A percentile compares a stretch with the other conserved stretches of the same genome.
phyloP scores from a whole-genome alignment of 2,113 vertebrate species.

The Seriola aureovittata region DNA sequence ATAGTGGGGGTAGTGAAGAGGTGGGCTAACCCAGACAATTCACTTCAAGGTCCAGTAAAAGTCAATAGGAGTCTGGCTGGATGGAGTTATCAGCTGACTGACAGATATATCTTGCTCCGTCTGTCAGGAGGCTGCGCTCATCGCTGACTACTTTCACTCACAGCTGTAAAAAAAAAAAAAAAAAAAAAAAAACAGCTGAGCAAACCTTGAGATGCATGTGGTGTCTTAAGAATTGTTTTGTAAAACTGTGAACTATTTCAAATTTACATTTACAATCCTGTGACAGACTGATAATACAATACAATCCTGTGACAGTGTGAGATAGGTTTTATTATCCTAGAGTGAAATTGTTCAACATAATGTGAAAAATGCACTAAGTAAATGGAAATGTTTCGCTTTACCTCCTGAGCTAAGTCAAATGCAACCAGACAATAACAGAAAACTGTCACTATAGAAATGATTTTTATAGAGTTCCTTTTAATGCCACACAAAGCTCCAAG shows the following conservation, averaged over 20 bases:
- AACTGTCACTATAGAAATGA: constrained; percentile 1
- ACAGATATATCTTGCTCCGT: constrained; percentile 19
- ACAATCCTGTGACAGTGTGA: not conserved
- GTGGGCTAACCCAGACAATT: constrained; percentile 30
- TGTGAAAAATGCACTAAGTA: not conserved
- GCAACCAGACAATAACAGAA: not conserved
- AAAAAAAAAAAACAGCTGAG: too few species aligned
- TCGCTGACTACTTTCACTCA: not conserved
- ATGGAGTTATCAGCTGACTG: constrained; percentile 37
- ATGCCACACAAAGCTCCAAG: not conserved
- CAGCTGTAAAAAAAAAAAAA: not conserved
- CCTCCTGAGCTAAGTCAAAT: not conserved
- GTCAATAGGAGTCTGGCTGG: constrained; percentile 37
- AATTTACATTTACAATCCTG: not conserved
- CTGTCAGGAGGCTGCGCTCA: constrained; percentile 11
- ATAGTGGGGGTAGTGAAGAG: not conserved
- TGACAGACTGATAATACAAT: not conserved
- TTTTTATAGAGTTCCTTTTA: not conserved
- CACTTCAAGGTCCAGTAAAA: constrained; percentile 33
- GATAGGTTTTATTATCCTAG: not conserved
- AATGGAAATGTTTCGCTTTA: not conserved
- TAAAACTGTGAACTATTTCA: not conserved
- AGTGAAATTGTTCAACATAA: not conserved
- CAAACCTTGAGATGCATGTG: not conserved
- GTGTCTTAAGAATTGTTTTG: not conserved